Base-by-base conservation (phyloP, 2,797 vertebrate genomes). In the Halcyon leucocephala region DNA sequence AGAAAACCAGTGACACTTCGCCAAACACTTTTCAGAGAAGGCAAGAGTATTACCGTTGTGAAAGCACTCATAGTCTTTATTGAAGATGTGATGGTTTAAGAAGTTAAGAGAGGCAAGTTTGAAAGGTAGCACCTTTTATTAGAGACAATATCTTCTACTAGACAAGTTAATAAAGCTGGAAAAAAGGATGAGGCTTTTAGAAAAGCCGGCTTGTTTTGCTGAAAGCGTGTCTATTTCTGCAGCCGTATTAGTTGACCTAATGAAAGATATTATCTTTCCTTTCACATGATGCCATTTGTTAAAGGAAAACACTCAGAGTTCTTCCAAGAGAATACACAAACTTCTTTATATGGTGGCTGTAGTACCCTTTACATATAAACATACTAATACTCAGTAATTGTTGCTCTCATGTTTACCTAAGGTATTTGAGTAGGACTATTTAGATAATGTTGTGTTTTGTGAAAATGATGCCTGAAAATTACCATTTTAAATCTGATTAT, bases 151-250 rank as follows among this genome's bases (percentile, higher is more conserved):
- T 66, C 55, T 93, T 93, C 73, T 82, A 55, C 78, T 51, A 74
- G 54, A 88, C 61, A 91, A 65, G 54, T 91, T 88, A 95, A 86
- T 86, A 81, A 90, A 88, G 87, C 87, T 90, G 77, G 46, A 65
- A 92, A 39, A 85, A 93, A 87, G 26, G 35, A 77, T 29, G 25
- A 89, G 11, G 64, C 18, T 89, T 87, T 89, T 66, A 82, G 78
- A 84, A 89, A 94, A 14, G 10, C 18, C 61, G 26, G 24, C 1
- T 67, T 86, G 12, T 71, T 86, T 87, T 0, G 8, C 46, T 58
- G 49, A 31, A 81, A 78, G n/a, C 24, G 15, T 41, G 37, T 57
- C 46, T 42, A 82, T 54, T 88, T 88, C 61, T 71, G 41, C 54
- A 93, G 39, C 46, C 29, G 4, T 79, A 55, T 29, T 58, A 74